Base-by-base conservation (phyloP, 2,797 vertebrate genomes). In the Apodemus agrarius region DNA sequence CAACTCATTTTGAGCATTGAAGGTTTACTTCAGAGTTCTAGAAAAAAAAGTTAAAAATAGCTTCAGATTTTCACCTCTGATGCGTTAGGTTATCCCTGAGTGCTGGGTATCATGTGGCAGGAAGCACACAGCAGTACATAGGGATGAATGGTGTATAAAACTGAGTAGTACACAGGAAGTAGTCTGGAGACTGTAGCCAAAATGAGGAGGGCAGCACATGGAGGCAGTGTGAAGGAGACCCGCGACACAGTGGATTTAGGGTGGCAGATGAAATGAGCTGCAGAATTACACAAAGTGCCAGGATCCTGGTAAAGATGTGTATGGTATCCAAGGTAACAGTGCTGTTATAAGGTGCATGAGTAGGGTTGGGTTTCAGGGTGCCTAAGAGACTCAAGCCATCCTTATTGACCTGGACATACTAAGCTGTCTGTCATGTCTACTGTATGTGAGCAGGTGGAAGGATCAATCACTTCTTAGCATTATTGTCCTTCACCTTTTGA, bases 401-500 rank as follows among this genome's bases (percentile, higher is more conserved):
- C 61, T 46, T 87, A 0, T 31, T 67, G 31, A 75, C 75, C 80
- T 93, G 78, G 40, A 34, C 34, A 46, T 43, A 80, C 11, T 8
- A 65, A 88, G 8, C 90, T 21, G 29, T 80, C 89, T 76, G 57
- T 95, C 72, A n/a, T 16, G 88, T 69, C 52, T 91, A 79, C 14
- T 89, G 2, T 57, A 24, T 34, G 43, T 89, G 65, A 87, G 59
- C 24, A 74, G n/a, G 24, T 75, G 26, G 22, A 61, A 75, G 69
- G 54, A 57, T 75, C 16, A 91, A 75, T 49, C 72, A 79, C 96
- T 95, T 34, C 26, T 59, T 92, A 9, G 26, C 4, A 1, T 43
- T 82, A 29, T 72, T 97, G 49, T 69, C 40, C 92, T 96, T 93
- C 74, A 85, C 72, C 57, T 31, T 94, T 79, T 85, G 6, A 80